Conservation (phyloP, 2,797 vertebrate species). For the Moxostoma hubbsi region DNA sequence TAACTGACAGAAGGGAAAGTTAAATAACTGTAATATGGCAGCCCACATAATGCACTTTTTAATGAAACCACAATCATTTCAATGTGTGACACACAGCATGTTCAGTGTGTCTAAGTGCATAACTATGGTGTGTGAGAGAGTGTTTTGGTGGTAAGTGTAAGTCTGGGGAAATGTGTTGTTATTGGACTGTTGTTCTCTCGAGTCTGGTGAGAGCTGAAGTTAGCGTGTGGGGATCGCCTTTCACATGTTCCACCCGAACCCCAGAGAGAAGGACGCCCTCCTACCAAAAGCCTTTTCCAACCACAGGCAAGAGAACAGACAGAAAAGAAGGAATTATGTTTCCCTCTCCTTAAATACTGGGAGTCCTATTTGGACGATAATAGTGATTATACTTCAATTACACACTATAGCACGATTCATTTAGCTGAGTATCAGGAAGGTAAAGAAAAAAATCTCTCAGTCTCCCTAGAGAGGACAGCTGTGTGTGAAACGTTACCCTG, state of each 20-base stretch:
- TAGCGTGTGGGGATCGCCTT: conserved; percentile 36
- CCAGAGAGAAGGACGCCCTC: conserved; percentile 32
- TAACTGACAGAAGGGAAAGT: background rate
- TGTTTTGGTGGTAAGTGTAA: conserved; percentile 2
- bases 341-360: conserved; percentile 8
- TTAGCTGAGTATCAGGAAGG: conserved; percentile 21
- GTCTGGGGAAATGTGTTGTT: conserved; percentile 24
- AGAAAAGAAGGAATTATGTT: conserved; percentile 36
- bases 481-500: conserved; percentile 16
- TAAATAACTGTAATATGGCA: conserved; percentile 10
- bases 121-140: conserved; percentile 6
- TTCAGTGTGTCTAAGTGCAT: background rate
- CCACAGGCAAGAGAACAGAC: conserved; percentile 38
- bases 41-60: background rate
- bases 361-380: conserved; percentile 33
- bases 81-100: conserved; percentile 7
- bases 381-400: conserved; percentile 17
- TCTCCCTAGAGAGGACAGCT: conserved; percentile 25
- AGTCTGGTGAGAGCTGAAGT: conserved; percentile 30
- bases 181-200: conserved; percentile 41
- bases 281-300: conserved; percentile 37
- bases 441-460: conserved; percentile 4
- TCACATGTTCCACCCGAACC: conserved; percentile 36
- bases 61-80: conserved; percentile 37
- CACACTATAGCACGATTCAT: conserved; percentile 8